Percentiles rank a stretch among this genome's conserved stretches.
Evolutionary conservation across 2,888 invertebrate species (phyloP).

Genomic region (Nymphalis c-album): DNA sequence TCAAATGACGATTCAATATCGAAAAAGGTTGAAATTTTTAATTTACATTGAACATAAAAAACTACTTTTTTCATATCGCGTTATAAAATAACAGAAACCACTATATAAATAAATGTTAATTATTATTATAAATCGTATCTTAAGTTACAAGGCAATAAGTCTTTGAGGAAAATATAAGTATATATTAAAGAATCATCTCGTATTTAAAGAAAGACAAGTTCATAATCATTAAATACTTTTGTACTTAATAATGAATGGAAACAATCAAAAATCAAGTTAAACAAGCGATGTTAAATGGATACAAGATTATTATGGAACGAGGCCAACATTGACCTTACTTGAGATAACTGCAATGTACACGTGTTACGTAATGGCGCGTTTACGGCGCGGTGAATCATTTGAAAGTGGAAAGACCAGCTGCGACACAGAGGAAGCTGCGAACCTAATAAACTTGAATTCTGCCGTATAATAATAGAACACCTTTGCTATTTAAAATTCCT

Average conservation of each 20-base stretch:
- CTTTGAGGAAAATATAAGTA: too few species aligned
- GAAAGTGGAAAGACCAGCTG: neutral
- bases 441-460: neutral
- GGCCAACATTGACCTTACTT: constrained; percentile 15
- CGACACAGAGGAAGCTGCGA: neutral
- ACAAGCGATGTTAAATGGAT: neutral
- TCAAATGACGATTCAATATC: too few species aligned
- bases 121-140: too few species aligned
- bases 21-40: too few species aligned
- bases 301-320: constrained; percentile 7
- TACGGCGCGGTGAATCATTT: constrained; percentile 7
- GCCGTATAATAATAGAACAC: neutral
- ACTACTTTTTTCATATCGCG: too few species aligned
- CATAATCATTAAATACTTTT: neutral
- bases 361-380: constrained; percentile 10
- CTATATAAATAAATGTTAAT: too few species aligned
- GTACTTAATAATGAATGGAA: neutral
- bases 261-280: neutral
- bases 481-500: neutral
- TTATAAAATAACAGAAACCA: too few species aligned
- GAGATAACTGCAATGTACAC: constrained; percentile 13
- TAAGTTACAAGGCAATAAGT: too few species aligned
- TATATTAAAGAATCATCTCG: neutral
- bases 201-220: neutral
- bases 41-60: too few species aligned